Base-by-base conservation (phyloP, 2,113 vertebrate species). In the Tursiops truncatus region DNA sequence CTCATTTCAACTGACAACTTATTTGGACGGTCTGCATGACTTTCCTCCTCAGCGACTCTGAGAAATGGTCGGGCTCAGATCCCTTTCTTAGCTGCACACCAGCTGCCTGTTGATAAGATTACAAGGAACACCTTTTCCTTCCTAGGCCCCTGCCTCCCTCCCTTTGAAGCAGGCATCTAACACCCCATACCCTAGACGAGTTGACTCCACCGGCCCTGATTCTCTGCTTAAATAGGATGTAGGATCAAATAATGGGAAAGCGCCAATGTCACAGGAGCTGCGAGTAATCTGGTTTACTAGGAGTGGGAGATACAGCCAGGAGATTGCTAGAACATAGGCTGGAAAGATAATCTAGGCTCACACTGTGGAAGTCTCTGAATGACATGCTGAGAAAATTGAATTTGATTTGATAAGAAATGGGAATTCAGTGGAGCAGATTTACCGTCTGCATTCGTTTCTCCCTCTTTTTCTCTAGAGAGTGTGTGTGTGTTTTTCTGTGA, bases 361-460 rank as follows among this genome's bases (percentile, higher is more conserved):
- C 50, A 56, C 15, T 13, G 28, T 70, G 13, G 36, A 63, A 60
- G 2, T 71, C 36, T 77, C 81, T 89, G 67, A 84, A 17, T 56
- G 79, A 80, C 11, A 65, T 44, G 15, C 23, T n/a, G 36, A 77
- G 58, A 65, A 93, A 76, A 76, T 65, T 60, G 4, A 12, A 41
- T 91, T 79, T 63, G 47, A 89, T 68, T 94, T 79, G 62, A n/a
- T 94, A 89, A 92, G 41, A 93, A 68, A 56, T 25, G 26, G 7
- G 18, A 82, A 71, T 91, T 26, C 76, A 73, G 21, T n/a, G 85
- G 41, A 89, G 62, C 6, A n/a, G 8, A 5, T 62, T 83, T 77
- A 4, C 4, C 36, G 56, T 77, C 25, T 82, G 9, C 17, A 68
- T 76, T 79, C 14, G 73, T 21, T 21, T 82, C 8, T 74, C 26